Conservation (phyloP, 2,113 vertebrate species). For the Lanius ludovicianus region DNA sequence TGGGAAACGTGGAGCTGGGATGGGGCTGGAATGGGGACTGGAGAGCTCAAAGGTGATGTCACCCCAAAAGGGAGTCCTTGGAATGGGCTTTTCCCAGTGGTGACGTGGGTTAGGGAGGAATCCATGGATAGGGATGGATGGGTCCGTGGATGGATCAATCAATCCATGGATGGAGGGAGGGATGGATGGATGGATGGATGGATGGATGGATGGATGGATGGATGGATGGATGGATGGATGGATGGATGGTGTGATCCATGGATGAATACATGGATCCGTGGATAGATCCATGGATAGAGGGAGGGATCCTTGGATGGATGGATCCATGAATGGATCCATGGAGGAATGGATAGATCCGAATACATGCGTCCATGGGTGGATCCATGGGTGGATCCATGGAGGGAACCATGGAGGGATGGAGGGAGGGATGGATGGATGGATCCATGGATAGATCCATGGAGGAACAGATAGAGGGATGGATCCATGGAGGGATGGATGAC, state of each 20-base stretch:
- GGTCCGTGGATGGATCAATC: not conserved
- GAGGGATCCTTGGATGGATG: not conserved
- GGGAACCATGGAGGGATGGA: no score
- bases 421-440: no score
- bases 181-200: not conserved
- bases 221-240: not conserved
- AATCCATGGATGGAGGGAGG: not conserved
- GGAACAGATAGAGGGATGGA: no score
- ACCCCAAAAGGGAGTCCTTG: not conserved
- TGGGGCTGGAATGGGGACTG: not conserved
- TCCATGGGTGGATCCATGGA: no score
- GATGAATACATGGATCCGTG: no score
- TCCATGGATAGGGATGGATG: not conserved
- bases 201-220: not conserved
- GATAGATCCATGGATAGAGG: not conserved
- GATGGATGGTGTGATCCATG: not conserved
- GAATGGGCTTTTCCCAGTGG: not conserved
- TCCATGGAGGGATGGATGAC: no score
- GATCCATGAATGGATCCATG: not conserved
- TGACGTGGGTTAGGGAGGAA: not conserved
- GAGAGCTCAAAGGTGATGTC: not conserved
- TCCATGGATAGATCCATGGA: not conserved
- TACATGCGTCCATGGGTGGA: no score
- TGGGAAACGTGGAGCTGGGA: not conserved
- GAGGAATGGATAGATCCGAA: not conserved